A percentile compares a stretch with the other conserved stretches of the same genome.
phyloP scores from a whole-genome alignment of 2,888 invertebrate species.

The Esperia sulphurella region DNA sequence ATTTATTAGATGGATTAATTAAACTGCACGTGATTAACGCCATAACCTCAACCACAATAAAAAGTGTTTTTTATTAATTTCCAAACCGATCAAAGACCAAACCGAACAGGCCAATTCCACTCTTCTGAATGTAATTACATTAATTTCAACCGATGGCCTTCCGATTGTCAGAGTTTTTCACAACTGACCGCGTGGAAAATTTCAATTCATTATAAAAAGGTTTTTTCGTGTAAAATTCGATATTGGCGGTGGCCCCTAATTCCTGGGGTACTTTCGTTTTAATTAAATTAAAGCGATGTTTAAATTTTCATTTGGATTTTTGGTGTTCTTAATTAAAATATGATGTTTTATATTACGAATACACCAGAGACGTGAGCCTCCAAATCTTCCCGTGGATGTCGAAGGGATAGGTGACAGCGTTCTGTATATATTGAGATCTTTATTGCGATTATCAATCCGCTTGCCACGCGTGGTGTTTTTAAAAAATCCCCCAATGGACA shows the following conservation, averaged over 20 bases:
- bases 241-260: not conserved
- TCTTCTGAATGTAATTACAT: slow-evolving; percentile 38
- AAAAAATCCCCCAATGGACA: too few species aligned
- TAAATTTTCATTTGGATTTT: not conserved
- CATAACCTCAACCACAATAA: too few species aligned
- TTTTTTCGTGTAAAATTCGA: slow-evolving; percentile 18
- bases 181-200: slow-evolving; percentile 42
- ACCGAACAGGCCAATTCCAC: slow-evolving; percentile 14
- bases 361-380: too few species aligned
- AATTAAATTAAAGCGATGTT: slow-evolving; percentile 21
- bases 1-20: too few species aligned
- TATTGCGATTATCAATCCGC: too few species aligned
- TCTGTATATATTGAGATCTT: too few species aligned
- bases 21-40: too few species aligned
- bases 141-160: slow-evolving; percentile 25
- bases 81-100: slow-evolving; percentile 17
- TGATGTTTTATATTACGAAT: too few species aligned
- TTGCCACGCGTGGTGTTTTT: too few species aligned
- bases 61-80: slow-evolving; percentile 8
- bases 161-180: slow-evolving; percentile 34
- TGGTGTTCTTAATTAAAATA: too few species aligned
- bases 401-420: too few species aligned
- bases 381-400: too few species aligned
- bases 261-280: slow-evolving; percentile 14
- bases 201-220: slow-evolving; percentile 46